Evolutionary conservation across 2,888 invertebrate genomes (phyloP).

Genomic region (Busseola fusca): DNA sequence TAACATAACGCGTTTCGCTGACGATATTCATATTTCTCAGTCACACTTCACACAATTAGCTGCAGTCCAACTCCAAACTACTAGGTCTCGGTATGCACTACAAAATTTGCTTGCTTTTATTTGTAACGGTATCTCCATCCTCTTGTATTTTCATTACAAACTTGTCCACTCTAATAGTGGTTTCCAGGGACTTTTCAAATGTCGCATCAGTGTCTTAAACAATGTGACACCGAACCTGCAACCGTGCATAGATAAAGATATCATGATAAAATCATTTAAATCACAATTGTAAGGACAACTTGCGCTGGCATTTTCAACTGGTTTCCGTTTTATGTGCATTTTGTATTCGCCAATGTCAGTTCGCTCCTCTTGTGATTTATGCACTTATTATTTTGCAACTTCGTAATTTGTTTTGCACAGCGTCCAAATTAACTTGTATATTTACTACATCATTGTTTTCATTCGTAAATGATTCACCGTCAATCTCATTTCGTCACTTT

Average conservation of each 20-base stretch:
- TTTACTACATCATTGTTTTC: conserved; percentile 66
- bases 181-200: conserved; percentile 44
- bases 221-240: conserved; percentile 65
- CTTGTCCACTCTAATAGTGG: neutral
- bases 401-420: conserved; percentile 57
- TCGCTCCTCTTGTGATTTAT: conserved; percentile 62
- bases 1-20: conserved; percentile 62
- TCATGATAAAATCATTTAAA: conserved; percentile 71
- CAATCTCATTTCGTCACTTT: conserved; percentile 74
- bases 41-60: conserved; percentile 54
- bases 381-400: conserved; percentile 62
- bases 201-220: conserved; percentile 65
- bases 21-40: conserved; percentile 57
- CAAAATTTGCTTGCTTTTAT: conserved; percentile 42
- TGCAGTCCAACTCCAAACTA: conserved; percentile 47
- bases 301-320: conserved; percentile 75
- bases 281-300: conserved; percentile 66
- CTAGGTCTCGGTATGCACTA: conserved; percentile 34
- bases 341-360: conserved; percentile 67
- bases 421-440: conserved; percentile 51
- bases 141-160: conserved; percentile 11
- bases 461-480: conserved; percentile 75
- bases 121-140: conserved; percentile 25
- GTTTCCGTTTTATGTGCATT: conserved; percentile 73
- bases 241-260: conserved; percentile 70